Base-by-base conservation (phyloP, 2,797 vertebrate species). In the Diplodus puntazzo region DNA sequence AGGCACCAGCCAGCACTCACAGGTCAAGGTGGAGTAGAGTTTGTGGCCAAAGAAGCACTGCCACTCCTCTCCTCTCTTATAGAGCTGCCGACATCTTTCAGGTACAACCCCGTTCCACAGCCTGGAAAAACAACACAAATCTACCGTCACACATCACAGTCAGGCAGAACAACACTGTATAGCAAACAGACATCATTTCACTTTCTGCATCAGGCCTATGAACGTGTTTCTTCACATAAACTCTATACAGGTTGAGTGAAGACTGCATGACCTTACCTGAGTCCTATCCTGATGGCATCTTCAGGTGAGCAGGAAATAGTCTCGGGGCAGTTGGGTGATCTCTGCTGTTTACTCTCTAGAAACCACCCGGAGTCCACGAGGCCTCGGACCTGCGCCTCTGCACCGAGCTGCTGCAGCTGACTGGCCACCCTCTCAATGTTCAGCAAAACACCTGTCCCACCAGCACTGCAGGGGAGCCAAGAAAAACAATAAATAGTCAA, bases 311-410 rank as follows among this genome's bases (percentile, higher is more conserved):
- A 96, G 80, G 95, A 95, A 57, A 95, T 83, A 3, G 90, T 93
- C 79, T 95, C 95, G 0, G 94, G 93, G 63, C 96, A 97, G 78
- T 95, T 95, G 0, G 92, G 92, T 1, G 91, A 88, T 71, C 93
- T 94, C 80, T 91, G 94, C 79, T 93, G 95, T 84, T 96, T 95
- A 72, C 93, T 95, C 72, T 96, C 95, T 48, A 97, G 89, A 86
- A 97, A 97, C 96, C 96, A 97, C 2, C 96, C 96, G 0, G 96
- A 97, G 84, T 97, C 96, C 34, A 96, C 96, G 27, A 97, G 92
- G 12, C 96, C 96, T 60, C 96, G 92, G 42, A 97, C 96, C 90
- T 96, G 96, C 60, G 94, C 89, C 55, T 96, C 95, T 0, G 93
- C 93, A 3, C 96, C 95, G 0, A 96, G 88, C 87, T 95, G 95